These are phyloP conservation scores for Scophthalmus maximus DNA, from an alignment of 2,113 vertebrate species.

Conservation along the genomic window DNA sequence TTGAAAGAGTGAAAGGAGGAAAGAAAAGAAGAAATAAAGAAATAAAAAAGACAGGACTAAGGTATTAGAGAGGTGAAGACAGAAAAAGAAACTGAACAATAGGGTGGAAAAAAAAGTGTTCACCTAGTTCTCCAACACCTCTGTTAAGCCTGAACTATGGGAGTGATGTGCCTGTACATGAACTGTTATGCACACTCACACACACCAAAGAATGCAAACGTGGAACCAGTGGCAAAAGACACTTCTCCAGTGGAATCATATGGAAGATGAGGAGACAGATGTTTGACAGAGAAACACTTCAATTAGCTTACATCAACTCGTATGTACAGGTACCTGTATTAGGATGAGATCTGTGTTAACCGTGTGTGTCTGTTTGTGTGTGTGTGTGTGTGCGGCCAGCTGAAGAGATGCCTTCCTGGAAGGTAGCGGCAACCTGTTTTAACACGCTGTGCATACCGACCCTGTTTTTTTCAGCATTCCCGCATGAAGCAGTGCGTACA, in stretches of 20 bases:
- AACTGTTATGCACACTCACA: slow-evolving; percentile 24
- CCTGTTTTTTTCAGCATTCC: slow-evolving; percentile 72
- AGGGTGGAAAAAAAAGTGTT: slow-evolving; percentile 10
- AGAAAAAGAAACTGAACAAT: slow-evolving; percentile 57
- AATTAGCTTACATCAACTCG: slow-evolving; percentile 8
- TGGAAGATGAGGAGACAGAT: slow-evolving; percentile 9
- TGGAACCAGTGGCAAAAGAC: slow-evolving; percentile 16
- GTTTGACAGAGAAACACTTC: slow-evolving; percentile 1
- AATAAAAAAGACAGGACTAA: slow-evolving; percentile 62
- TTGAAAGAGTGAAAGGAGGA: slow-evolving; percentile 81
- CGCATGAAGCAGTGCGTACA: slow-evolving; percentile 41
- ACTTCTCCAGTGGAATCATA: slow-evolving; percentile 20
- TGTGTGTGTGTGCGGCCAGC: slow-evolving; percentile 39
- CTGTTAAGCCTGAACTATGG: slow-evolving; percentile 26
- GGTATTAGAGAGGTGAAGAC: slow-evolving; percentile 58
- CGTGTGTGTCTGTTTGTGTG: slow-evolving; percentile 22
- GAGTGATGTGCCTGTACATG: slow-evolving; percentile 58
- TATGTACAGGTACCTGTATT: slow-evolving; percentile 26
- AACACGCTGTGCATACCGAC: slow-evolving; percentile 73
- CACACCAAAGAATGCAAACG: neutral
- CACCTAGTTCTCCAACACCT: slow-evolving; percentile 50
- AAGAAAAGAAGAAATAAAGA: slow-evolving; percentile 60
- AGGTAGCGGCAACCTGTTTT: slow-evolving; percentile 70
- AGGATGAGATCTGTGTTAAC: neutral
- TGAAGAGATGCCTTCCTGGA: slow-evolving; percentile 66